Conservation (phyloP, 2,888 invertebrate species). For the Coenonympha arcania region DNA sequence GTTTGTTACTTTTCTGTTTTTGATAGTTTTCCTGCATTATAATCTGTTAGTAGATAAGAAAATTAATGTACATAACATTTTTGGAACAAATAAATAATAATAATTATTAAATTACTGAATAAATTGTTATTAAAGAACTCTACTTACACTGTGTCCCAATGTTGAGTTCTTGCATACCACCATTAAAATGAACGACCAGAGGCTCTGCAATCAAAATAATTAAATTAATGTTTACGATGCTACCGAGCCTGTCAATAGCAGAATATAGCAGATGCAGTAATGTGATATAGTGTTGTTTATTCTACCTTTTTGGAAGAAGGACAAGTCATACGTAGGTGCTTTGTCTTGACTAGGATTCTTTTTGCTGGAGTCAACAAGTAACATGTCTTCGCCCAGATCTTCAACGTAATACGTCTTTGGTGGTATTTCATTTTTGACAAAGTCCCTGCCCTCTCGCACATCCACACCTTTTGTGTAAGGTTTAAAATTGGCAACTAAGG, state of each 20-base stretch:
- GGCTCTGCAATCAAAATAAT: slow-evolving; percentile 45
- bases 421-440: slow-evolving; percentile 31
- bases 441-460: slow-evolving; percentile 42
- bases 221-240: background rate
- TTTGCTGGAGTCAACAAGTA: slow-evolving; percentile 58
- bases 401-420: slow-evolving; percentile 54
- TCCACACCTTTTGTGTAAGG: slow-evolving; percentile 36
- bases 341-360: slow-evolving; percentile 46
- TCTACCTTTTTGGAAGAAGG: slow-evolving; percentile 51
- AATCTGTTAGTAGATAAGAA: too few species aligned
- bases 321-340: slow-evolving; percentile 38
- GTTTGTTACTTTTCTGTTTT: too few species aligned
- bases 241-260: background rate
- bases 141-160: slow-evolving; percentile 54
- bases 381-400: slow-evolving; percentile 57
- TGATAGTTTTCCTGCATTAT: too few species aligned
- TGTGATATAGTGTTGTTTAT: background rate
- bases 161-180: slow-evolving; percentile 47
- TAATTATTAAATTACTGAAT: too few species aligned
- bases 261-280: background rate
- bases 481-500: slow-evolving; percentile 40
- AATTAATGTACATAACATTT: too few species aligned
- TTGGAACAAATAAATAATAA: too few species aligned
- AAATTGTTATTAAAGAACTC: too few species aligned
- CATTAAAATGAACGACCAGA: slow-evolving; percentile 61